Conservation (phyloP, 2,888 invertebrate genomes). For the Xanthia togata region DNA sequence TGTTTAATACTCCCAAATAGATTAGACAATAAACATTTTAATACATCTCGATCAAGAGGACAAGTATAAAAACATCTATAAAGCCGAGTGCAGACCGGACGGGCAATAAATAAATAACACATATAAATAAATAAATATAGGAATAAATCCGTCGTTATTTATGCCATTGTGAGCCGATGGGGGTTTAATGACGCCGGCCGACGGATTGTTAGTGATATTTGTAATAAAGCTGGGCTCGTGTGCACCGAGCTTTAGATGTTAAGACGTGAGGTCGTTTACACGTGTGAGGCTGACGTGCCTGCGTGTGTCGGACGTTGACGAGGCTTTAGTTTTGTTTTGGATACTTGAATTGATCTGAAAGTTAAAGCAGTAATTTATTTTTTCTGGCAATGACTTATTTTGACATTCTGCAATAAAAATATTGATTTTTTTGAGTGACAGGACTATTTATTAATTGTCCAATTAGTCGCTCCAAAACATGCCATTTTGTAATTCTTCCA, state of each 20-base stretch:
- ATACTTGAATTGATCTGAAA: background rate
- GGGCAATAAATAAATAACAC: conserved; percentile 77
- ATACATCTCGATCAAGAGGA: conserved; percentile 58
- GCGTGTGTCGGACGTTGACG: background rate
- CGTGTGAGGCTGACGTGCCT: conserved; percentile 22
- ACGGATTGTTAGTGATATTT: conserved; percentile 78
- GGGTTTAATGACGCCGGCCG: conserved; percentile 81
- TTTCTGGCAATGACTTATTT: background rate
- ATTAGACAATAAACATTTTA: conserved; percentile 66
- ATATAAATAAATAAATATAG: conserved; percentile 82
- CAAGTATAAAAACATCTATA: conserved; percentile 66
- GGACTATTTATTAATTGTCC: background rate
- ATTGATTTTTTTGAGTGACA: background rate
- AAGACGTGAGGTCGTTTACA: conserved; percentile 59
- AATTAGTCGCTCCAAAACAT: background rate
- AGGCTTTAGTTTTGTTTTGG: background rate
- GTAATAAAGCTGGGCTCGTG: conserved; percentile 70
- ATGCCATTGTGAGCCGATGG: conserved; percentile 79
- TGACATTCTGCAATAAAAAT: background rate
- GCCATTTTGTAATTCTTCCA: background rate
- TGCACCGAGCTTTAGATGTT: conserved; percentile 57
- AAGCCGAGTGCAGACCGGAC: conserved; percentile 68
- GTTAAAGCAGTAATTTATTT: too few relatives aligned
- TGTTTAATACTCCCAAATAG: conserved; percentile 63
- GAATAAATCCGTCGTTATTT: conserved; percentile 83